phyloP scores from a whole-genome alignment of 2,797 vertebrate species.

The Vireo griseus region DNA sequence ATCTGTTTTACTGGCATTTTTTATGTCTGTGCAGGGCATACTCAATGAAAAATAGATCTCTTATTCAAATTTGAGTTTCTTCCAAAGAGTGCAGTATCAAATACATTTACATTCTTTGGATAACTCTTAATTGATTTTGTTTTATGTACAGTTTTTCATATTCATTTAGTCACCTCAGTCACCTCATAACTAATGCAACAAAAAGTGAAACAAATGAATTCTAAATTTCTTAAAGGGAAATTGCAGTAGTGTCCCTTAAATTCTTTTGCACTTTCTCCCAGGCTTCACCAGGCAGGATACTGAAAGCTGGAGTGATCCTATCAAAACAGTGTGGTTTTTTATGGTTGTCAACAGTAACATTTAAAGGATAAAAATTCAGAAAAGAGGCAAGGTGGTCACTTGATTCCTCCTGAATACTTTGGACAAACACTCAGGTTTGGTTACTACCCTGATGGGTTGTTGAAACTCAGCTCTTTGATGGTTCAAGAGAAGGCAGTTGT shows the following conservation, averaged over 20 bases:
- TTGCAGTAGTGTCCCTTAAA: not conserved
- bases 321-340: not conserved
- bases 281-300: not conserved
- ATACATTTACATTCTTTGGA: not conserved
- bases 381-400: not conserved
- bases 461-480: not conserved
- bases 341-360: not conserved
- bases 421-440: not conserved
- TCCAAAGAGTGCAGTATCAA: not conserved
- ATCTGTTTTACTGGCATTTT: slow-evolving; percentile 13
- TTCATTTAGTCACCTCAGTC: not conserved
- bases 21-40: not conserved
- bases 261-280: not conserved
- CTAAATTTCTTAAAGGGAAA: not conserved
- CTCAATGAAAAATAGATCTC: not conserved
- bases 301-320: not conserved
- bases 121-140: not conserved
- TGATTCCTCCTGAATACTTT: not conserved
- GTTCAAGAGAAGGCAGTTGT: not conserved
- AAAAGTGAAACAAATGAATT: not conserved
- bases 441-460: not conserved
- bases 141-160: not conserved
- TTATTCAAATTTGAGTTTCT: not conserved
- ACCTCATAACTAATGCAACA: not conserved
- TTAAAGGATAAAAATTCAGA: not conserved